Conservation (phyloP, 2,113 vertebrate genomes). For the Thymallus thymallus region DNA sequence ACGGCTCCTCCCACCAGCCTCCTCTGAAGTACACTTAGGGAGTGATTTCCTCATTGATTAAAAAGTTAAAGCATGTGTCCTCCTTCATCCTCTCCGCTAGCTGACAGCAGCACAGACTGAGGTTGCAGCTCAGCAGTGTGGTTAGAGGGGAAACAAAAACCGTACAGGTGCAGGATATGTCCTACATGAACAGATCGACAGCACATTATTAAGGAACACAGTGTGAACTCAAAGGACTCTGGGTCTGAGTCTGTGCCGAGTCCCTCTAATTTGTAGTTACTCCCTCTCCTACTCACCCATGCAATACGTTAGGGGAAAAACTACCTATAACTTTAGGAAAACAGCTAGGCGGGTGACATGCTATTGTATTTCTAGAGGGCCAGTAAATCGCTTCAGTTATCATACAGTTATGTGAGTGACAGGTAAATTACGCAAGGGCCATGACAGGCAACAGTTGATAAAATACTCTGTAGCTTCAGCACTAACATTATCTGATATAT, state of each 20-base stretch:
- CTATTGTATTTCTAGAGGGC: background rate
- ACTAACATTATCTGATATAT: no score
- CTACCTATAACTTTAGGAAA: no score
- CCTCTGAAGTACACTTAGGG: background rate
- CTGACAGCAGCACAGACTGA: background rate
- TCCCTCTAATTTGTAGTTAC: background rate
- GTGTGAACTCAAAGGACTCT: background rate
- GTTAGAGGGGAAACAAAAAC: background rate
- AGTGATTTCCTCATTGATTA: conserved; percentile 18
- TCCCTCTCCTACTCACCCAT: background rate
- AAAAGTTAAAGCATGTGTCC: background rate
- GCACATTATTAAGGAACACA: conserved; percentile 6
- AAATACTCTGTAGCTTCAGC: background rate
- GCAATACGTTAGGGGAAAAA: background rate
- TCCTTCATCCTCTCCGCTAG: background rate
- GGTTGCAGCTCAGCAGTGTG: background rate
- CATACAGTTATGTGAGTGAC: background rate
- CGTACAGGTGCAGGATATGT: background rate
- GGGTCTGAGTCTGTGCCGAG: conserved; percentile 1
- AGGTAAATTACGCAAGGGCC: background rate
- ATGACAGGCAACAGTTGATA: background rate
- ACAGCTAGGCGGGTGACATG: no score
- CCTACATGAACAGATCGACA: conserved; percentile 5
- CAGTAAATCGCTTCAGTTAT: background rate
- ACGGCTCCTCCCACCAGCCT: no score